Percentiles rank a stretch among this genome's conserved stretches.
Conservation (phyloP, 1,140 invertebrate genomes). For the Diuraphis noxia region DNA sequence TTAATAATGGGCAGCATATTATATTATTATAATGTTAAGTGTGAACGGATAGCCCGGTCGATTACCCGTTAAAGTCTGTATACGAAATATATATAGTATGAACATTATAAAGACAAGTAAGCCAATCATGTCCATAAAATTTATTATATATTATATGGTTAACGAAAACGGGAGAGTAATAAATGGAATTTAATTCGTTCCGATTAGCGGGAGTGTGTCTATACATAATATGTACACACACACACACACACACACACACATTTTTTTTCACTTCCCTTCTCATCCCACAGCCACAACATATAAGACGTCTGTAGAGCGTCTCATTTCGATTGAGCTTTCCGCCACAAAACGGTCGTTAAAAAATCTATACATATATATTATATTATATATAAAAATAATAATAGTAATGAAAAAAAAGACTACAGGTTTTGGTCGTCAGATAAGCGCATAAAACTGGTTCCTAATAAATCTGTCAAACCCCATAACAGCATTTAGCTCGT, state of each 20-base stretch:
- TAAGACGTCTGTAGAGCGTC: background rate
- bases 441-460: slow-evolving; percentile 49
- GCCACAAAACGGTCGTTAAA: slow-evolving; percentile 41
- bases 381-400: slow-evolving; percentile 2
- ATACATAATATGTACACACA: background rate
- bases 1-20: background rate
- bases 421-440: slow-evolving; percentile 46
- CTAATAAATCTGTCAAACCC: slow-evolving; percentile 54
- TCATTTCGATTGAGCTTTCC: slow-evolving; percentile 44
- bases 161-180: background rate
- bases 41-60: slow-evolving; percentile 11
- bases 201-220: background rate
- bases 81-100: background rate
- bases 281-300: background rate
- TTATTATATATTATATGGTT: background rate
- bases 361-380: slow-evolving; percentile 16
- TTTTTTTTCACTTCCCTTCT: slow-evolving; percentile 15
- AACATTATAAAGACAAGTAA: background rate
- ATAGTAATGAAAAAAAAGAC: slow-evolving; percentile 7
- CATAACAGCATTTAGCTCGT: slow-evolving; percentile 48
- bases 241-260: background rate
- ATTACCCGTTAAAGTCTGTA: background rate
- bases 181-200: slow-evolving; percentile 33
- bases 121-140: background rate
- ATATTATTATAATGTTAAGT: background rate